Percentiles rank a stretch among this genome's conserved stretches.
Conservation (phyloP, 2,797 vertebrate species). For the Microctenopoma lineatum region DNA sequence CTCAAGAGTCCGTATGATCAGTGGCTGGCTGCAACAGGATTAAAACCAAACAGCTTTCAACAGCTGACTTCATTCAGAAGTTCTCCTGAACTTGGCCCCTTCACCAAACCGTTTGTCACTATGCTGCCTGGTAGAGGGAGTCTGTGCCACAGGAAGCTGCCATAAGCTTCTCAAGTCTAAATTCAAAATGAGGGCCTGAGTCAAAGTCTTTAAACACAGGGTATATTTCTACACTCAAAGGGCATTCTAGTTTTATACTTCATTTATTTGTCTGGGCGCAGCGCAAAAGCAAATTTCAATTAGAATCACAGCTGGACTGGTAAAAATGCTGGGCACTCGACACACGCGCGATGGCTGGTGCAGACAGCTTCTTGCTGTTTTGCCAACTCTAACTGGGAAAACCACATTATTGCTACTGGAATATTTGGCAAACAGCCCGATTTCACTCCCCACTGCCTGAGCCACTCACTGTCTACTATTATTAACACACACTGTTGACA, state of each 20-base stretch:
- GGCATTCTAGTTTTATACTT: conserved; percentile 44
- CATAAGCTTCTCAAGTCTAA: conserved; percentile 64
- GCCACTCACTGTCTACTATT: conserved; percentile 70
- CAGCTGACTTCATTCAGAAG: conserved; percentile 64
- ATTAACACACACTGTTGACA: conserved; percentile 68
- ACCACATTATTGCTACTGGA: conserved; percentile 53
- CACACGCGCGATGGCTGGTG: conserved; percentile 21
- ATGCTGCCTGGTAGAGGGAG: conserved; percentile 29
- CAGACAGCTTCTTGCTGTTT: conserved; percentile 44
- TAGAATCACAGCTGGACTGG: conserved; percentile 48
- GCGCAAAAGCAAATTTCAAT: conserved; percentile 54
- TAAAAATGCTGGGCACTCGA: conserved; percentile 47
- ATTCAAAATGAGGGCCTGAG: conserved; percentile 61
- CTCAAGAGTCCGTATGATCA: conserved; percentile 70
- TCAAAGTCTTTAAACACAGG: conserved; percentile 65
- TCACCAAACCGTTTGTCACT: conserved; percentile 62
- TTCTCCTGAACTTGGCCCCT: conserved; percentile 68
- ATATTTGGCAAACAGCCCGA: conserved; percentile 59
- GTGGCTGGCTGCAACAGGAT: conserved; percentile 67
- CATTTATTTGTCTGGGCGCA: conserved; percentile 48
- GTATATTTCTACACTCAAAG: conserved; percentile 46
- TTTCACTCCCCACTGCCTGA: conserved; percentile 48
- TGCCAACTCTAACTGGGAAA: conserved; percentile 57
- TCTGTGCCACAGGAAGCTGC: conserved; percentile 50
- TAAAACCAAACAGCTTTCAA: conserved; percentile 76